phyloP scores from a whole-genome alignment of 2,888 invertebrate species.

The Philaethria dido region DNA sequence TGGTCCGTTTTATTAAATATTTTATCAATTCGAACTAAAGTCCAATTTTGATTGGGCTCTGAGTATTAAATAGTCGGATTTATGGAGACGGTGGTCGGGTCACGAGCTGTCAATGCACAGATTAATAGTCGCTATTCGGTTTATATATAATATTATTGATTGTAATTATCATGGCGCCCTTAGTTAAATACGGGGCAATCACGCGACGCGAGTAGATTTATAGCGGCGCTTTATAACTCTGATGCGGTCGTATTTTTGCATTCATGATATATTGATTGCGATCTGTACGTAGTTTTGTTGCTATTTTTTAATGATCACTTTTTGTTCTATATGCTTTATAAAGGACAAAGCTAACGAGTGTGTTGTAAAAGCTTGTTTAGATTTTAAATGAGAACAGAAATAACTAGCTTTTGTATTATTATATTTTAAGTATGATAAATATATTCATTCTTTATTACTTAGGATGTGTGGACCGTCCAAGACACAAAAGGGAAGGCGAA shows the following conservation, averaged over 20 bases:
- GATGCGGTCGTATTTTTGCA: slow-evolving; percentile 43
- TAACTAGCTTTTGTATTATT: neutral
- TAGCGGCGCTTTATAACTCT: slow-evolving; percentile 51
- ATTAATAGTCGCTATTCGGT: slow-evolving; percentile 66
- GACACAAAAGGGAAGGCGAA: too few relatives aligned
- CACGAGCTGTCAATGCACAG: slow-evolving; percentile 48
- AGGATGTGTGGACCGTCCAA: neutral
- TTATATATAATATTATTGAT: slow-evolving; percentile 70
- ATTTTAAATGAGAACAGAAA: neutral
- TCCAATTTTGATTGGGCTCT: slow-evolving; percentile 23
- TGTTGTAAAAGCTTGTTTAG: neutral
- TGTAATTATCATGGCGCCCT: slow-evolving; percentile 76
- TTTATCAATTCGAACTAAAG: slow-evolving; percentile 30
- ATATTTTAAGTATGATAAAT: neutral
- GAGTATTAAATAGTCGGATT: slow-evolving; percentile 33
- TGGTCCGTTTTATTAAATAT: slow-evolving; percentile 27
- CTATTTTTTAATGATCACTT: slow-evolving; percentile 28
- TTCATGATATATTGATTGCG: slow-evolving; percentile 45
- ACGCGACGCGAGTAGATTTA: slow-evolving; percentile 66
- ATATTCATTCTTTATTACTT: neutral
- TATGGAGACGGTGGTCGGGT: slow-evolving; percentile 27
- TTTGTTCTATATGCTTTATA: slow-evolving; percentile 10
- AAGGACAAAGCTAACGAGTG: neutral
- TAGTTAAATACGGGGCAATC: slow-evolving; percentile 66
- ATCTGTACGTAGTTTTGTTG: slow-evolving; percentile 30